Evolutionary conservation across 2,113 vertebrate species (phyloP).

Genomic region (Phainopepla nitens): DNA sequence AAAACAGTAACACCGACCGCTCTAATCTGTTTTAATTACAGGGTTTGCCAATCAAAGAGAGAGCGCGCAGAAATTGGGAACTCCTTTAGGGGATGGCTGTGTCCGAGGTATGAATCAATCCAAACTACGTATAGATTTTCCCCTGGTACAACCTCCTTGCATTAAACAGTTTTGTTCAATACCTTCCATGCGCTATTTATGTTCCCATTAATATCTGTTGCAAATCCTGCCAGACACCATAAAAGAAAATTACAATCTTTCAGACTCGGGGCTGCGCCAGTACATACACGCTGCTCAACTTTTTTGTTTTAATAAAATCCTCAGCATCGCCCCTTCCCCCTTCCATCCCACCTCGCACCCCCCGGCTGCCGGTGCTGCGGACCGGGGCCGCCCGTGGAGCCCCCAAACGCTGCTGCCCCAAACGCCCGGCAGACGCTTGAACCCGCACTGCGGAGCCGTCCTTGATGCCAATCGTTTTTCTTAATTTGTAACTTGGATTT

Average conservation of each 20-base stretch:
- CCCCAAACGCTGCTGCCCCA: not conserved
- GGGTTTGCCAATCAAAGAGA: slow-evolving; percentile 54
- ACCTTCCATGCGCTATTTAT: slow-evolving; percentile 73
- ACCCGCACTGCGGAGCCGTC: not conserved
- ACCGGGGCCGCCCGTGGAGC: not conserved
- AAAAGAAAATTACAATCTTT: slow-evolving; percentile 77
- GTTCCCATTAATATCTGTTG: slow-evolving; percentile 76
- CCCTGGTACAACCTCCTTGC: slow-evolving; percentile 69
- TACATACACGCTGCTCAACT: slow-evolving; percentile 59
- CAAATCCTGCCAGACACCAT: slow-evolving; percentile 75
- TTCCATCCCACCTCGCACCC: not conserved
- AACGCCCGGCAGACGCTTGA: not conserved
- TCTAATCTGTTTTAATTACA: slow-evolving; percentile 66
- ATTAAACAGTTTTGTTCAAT: slow-evolving; percentile 74
- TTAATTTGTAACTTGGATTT: not conserved
- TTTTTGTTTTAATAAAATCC: slow-evolving; percentile 61
- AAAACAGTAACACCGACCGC: slow-evolving; percentile 11
- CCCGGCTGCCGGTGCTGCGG: not conserved
- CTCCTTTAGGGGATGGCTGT: slow-evolving; percentile 55
- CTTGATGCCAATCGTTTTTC: not conserved
- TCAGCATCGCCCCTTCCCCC: slow-evolving; percentile 21
- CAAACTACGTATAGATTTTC: slow-evolving; percentile 60
- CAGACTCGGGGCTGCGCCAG: slow-evolving; percentile 55
- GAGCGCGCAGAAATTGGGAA: slow-evolving; percentile 45
- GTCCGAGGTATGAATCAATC: slow-evolving; percentile 69